Conservation (phyloP, 2,797 vertebrate genomes). For the Siniperca undulata region DNA sequence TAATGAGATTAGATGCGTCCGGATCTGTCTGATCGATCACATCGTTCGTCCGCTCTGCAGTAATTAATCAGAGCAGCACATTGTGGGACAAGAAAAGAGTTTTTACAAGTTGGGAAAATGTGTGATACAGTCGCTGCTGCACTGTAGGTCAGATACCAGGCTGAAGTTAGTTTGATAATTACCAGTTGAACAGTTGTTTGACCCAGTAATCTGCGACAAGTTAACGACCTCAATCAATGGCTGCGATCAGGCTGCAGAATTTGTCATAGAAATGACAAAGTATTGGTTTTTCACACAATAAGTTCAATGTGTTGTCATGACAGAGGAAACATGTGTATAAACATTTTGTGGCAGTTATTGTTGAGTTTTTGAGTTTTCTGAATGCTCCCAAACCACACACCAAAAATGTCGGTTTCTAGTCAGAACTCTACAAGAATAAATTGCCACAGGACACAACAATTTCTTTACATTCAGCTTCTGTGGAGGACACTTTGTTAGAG, state of each 20-base stretch:
- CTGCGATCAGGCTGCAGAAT: background rate
- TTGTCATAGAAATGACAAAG: conserved; percentile 5
- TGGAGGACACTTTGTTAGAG: conserved; percentile 39
- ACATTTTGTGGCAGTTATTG: background rate
- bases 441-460: conserved; percentile 38
- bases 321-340: background rate
- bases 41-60: background rate
- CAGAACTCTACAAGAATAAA: conserved; percentile 31
- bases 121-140: background rate
- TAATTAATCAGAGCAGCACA: conserved; percentile 12
- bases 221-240: background rate
- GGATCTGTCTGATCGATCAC: conserved; percentile 7
- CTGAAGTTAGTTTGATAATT: background rate
- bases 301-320: background rate
- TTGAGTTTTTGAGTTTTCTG: conserved; percentile 1
- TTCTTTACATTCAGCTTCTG: conserved; percentile 45
- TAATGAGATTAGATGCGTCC: background rate
- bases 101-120: conserved; percentile 1
- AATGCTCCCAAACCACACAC: conserved; percentile 15
- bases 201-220: no score
- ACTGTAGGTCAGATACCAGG: background rate
- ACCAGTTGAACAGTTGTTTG: background rate
- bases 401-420: conserved; percentile 12
- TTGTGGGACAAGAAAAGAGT: background rate
- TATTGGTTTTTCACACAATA: conserved; percentile 1